A percentile compares a stretch with the other conserved stretches of the same genome.
phyloP scores from a whole-genome alignment of 2,888 invertebrate species.

The Rosalia funebris region DNA sequence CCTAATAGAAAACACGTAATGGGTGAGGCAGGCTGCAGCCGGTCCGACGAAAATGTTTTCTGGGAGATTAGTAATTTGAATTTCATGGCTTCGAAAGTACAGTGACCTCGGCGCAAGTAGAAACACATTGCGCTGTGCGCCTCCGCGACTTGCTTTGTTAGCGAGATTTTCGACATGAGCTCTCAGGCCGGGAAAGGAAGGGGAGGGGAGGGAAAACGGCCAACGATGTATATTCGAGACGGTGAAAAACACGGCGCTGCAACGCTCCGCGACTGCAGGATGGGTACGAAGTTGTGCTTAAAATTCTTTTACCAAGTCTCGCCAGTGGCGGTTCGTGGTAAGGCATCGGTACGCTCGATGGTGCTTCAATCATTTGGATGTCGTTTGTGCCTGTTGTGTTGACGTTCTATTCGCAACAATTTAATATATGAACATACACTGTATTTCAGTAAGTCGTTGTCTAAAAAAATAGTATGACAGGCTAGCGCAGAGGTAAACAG shows the following conservation, averaged over 20 bases:
- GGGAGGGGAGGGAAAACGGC: conserved; percentile 39
- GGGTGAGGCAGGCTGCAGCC: conserved; percentile 6
- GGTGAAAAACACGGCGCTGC: conserved; percentile 39
- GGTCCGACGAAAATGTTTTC: conserved; percentile 10
- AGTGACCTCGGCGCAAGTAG: conserved; percentile 63
- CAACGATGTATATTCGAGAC: conserved; percentile 34
- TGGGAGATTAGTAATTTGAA: conserved; percentile 39
- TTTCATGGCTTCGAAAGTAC: conserved; percentile 61
- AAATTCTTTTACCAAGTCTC: conserved; percentile 38
- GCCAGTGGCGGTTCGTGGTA: conserved; percentile 33
- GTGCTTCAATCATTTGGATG: too few species aligned
- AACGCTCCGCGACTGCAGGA: conserved; percentile 32
- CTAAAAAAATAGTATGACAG: too few species aligned
- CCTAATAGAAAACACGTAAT: conserved; percentile 1
- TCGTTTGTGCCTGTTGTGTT: too few species aligned
- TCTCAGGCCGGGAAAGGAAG: conserved; percentile 32
- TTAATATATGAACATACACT: too few species aligned
- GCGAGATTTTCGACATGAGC: conserved; percentile 48
- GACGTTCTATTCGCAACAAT: too few species aligned
- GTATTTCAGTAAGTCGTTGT: too few species aligned
- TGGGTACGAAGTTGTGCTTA: conserved; percentile 37
- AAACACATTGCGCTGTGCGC: conserved; percentile 62
- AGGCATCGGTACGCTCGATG: background rate
- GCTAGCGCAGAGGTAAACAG: too few species aligned
- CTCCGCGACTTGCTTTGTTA: conserved; percentile 50